Conservation (phyloP, 2,888 invertebrate genomes). For the Pristionchus fissidentatus region DNA sequence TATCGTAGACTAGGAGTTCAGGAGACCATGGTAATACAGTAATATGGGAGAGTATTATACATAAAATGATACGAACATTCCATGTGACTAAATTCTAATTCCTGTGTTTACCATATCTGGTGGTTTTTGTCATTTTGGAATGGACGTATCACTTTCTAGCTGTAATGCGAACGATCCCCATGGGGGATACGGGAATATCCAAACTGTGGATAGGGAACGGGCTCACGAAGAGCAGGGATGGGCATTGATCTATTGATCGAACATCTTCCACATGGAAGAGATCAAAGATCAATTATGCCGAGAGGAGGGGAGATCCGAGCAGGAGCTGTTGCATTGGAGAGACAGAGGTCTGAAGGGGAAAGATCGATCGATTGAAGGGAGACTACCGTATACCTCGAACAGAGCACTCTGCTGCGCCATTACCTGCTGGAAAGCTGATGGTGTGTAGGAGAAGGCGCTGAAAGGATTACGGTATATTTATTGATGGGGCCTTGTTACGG, state of each 20-base stretch:
- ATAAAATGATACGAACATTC: not conserved
- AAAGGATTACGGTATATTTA: not conserved
- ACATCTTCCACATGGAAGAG: not conserved
- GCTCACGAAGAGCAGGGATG: slow-evolving; percentile 34
- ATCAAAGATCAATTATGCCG: not conserved
- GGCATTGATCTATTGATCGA: slow-evolving; percentile 28
- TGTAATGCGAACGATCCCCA: slow-evolving; percentile 51
- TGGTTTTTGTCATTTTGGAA: no score
- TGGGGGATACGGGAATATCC: slow-evolving; percentile 57
- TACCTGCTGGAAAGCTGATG: slow-evolving; percentile 12
- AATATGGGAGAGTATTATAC: not conserved
- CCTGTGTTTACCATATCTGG: no score
- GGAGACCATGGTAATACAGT: not conserved
- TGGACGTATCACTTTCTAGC: not conserved
- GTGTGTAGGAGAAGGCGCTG: slow-evolving; percentile 27
- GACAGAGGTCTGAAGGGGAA: not conserved
- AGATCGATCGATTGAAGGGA: not conserved
- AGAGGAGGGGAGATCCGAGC: slow-evolving; percentile 30
- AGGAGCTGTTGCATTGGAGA: slow-evolving; percentile 9
- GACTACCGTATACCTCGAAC: slow-evolving; percentile 30
- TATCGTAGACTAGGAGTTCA: not conserved
- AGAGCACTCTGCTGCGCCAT: slow-evolving; percentile 6
- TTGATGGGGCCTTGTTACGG: not conserved
- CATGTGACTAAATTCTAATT: no score
- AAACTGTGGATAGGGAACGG: slow-evolving; percentile 44